These are phyloP conservation scores for Xestia xanthographa DNA, from an alignment of 2,888 invertebrate genomes.

Conservation along the genomic window DNA sequence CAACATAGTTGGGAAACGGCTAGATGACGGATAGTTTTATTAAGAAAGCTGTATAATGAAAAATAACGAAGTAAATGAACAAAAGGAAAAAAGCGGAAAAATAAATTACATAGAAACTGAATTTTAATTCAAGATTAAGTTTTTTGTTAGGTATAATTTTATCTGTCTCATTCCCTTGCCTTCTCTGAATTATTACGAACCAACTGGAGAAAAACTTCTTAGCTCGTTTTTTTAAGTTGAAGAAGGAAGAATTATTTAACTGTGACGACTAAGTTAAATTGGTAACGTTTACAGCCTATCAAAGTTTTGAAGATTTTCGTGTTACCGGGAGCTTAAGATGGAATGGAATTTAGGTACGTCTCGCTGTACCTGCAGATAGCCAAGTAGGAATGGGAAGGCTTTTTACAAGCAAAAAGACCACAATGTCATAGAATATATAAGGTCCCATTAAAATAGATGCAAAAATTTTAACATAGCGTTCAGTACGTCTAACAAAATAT, in stretches of 20 bases:
- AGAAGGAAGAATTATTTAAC: constrained; percentile 49
- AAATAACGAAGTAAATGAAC: background rate
- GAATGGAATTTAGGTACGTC: background rate
- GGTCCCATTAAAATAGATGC: too few species aligned
- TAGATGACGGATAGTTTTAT: background rate
- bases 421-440: background rate
- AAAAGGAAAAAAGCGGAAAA: background rate
- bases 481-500: too few species aligned
- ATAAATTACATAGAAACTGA: constrained; percentile 29
- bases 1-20: too few species aligned
- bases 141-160: constrained; percentile 36
- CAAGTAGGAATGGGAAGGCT: background rate
- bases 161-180: constrained; percentile 30
- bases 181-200: constrained; percentile 55
- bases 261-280: constrained; percentile 56
- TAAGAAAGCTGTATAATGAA: background rate
- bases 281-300: constrained; percentile 45
- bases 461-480: too few species aligned
- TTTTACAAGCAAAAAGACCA: background rate
- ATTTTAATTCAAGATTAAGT: constrained; percentile 47
- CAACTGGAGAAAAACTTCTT: constrained; percentile 43
- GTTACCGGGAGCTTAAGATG: background rate
- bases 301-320: constrained; percentile 41
- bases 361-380: background rate
- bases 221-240: constrained; percentile 47